phyloP scores from a whole-genome alignment of 2,888 invertebrate genomes.

The Melolontha melolontha region DNA sequence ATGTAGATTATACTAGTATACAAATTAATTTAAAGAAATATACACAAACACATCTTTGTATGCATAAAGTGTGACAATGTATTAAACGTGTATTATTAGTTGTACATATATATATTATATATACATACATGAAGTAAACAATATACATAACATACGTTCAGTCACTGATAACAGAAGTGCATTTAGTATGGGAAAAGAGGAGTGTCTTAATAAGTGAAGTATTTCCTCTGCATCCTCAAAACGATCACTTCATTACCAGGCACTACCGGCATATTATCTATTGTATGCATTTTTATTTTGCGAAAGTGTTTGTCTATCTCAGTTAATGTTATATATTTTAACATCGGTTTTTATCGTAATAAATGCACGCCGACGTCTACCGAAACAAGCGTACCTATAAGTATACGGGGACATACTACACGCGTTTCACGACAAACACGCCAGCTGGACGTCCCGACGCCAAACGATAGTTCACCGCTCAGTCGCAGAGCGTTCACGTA shows the following conservation, averaged over 20 bases:
- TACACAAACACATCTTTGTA: no score
- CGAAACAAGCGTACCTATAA: conserved; percentile 12
- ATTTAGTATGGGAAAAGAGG: not conserved
- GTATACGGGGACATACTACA: conserved; percentile 18
- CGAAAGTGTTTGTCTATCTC: conserved; percentile 12
- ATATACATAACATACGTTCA: conserved; percentile 19
- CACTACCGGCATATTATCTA: conserved; percentile 20
- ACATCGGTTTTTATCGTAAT: conserved; percentile 25
- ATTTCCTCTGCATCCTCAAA: conserved; percentile 24
- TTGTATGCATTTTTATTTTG: conserved; percentile 21
- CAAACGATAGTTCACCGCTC: conserved; percentile 39
- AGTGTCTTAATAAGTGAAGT: conserved; percentile 24
- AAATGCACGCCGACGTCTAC: conserved; percentile 8
- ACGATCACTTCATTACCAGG: conserved; percentile 14
- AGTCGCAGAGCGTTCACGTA: conserved; percentile 38
- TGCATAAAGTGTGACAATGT: no score
- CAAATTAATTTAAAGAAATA: no score
- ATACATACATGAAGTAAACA: not conserved
- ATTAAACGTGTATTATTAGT: no score
- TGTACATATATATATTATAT: no score
- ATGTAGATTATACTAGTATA: no score
- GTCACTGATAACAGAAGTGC: conserved; percentile 20
- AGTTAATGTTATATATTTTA: conserved; percentile 14
- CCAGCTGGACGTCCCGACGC: conserved; percentile 36
- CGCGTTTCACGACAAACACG: conserved; percentile 19